A percentile compares a stretch with the other conserved stretches of the same genome.
These are phyloP conservation scores for Sander vitreus DNA, from an alignment of 2,113 vertebrate genomes.

Conservation along the genomic window DNA sequence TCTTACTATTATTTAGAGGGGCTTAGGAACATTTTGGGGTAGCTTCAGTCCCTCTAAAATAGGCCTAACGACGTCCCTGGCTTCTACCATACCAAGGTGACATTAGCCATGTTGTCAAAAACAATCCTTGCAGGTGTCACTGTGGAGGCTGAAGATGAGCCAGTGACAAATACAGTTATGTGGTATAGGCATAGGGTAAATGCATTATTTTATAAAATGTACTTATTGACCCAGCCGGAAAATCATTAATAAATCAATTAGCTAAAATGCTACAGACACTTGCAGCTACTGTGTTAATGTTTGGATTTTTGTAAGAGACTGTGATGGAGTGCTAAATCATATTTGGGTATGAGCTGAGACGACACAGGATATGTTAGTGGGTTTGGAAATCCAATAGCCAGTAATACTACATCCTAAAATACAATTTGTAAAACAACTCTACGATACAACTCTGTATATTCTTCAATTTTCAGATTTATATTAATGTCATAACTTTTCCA, in stretches of 20 bases:
- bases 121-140: conserved; percentile 49
- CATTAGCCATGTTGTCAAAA: conserved; percentile 41
- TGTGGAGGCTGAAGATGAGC: conserved; percentile 46
- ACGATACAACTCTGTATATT: background rate
- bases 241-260: conserved; percentile 59
- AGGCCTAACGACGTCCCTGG: too few relatives aligned
- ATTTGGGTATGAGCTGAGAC: conserved; percentile 39
- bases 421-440: conserved; percentile 9
- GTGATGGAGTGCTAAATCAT: conserved; percentile 52
- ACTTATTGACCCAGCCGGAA: conserved; percentile 54
- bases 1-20: too few relatives aligned
- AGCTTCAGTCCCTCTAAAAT: too few relatives aligned
- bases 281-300: conserved; percentile 46
- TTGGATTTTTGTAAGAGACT: conserved; percentile 44
- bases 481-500: background rate
- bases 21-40: too few relatives aligned
- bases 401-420: conserved; percentile 7
- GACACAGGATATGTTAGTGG: conserved; percentile 1
- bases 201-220: conserved; percentile 55
- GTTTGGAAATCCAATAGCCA: conserved; percentile 37
- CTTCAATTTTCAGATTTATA: conserved; percentile 11
- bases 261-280: conserved; percentile 43
- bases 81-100: conserved; percentile 25
- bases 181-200: conserved; percentile 43
- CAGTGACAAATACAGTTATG: conserved; percentile 33